Evolutionary conservation across 2,797 vertebrate genomes (phyloP), one percentile per base, ranked within the genome.

Genomic region (Sebastes vulpes): DNA sequence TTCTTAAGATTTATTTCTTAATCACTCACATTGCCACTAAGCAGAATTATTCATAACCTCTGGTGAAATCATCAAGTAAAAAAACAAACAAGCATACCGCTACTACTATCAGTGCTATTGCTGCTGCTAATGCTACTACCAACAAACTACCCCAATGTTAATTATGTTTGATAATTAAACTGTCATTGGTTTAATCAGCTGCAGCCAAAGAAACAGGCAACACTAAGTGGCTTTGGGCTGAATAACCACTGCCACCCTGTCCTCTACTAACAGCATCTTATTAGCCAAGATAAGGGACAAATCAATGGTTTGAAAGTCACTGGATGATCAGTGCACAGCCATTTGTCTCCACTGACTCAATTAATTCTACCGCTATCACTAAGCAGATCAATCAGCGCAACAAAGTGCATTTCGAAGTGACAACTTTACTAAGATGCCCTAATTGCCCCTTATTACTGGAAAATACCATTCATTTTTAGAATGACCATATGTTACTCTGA

Each of bases 221-320:
- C 52, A 69, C 52, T 71, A 76, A 72, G 65, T 75, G 63, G 69
- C 77, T 83, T 78, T 38, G 32, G 42, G 79, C 42, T 76, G 63
- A 83, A 85, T 78, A 87, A 66, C 73, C 54, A 65, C 75, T 54
- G 71, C 63, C 71, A 58, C 58, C 9, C 18, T 60, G 42, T 64
- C 53, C 57, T 75, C 81, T 16, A 31, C 66, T 70, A 70, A 65
- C 67, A 71, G 67, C 77, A 81, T 89, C 80, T 79, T 89, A 87
- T 89, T 73, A 80, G 72, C 63, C 61, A 35, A 85, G 88, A 91
- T 90, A 91, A 93, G 82, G 66, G 76, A 85, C 78, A 75, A 86
- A 92, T 91, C 92, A 77, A 90, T 90, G 81, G 68, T 84, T 84
- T 80, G 77, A 89, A 92, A 92, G 85, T 87, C 85, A 84, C 73